Evolutionary conservation across 35 echinoderm and acorn worm genomes (phyloP).

Genomic region (Apostichopus japonicus): DNA sequence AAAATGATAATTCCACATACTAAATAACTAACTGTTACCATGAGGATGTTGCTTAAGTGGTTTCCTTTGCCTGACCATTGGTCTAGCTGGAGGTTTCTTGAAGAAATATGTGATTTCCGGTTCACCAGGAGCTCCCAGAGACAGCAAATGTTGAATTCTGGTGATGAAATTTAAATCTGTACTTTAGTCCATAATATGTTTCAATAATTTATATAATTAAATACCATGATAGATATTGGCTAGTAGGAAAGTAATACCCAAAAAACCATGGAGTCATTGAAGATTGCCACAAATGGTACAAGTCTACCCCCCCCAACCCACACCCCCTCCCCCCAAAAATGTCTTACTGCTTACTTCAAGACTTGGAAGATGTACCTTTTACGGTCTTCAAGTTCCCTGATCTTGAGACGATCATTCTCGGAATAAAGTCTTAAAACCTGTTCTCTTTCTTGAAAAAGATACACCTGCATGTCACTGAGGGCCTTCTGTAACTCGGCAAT

Average conservation of each 20-base stretch:
- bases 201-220: no score
- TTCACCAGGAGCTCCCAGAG: constrained; percentile 67
- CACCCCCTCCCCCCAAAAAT: no score
- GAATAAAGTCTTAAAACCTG: constrained; percentile 91
- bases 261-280: no score
- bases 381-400: constrained; percentile 92
- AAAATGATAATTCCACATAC: not conserved
- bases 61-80: constrained; percentile 77
- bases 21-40: constrained; percentile 48
- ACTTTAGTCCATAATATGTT: no score
- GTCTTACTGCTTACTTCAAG: no score
- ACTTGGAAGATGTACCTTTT: constrained; percentile 63
- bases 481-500: constrained; percentile 96
- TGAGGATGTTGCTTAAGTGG: constrained; percentile 84
- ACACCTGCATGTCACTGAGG: constrained; percentile 98
- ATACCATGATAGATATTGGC: no score
- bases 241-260: no score
- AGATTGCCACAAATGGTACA: no score
- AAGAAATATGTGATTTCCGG: constrained; percentile 96
- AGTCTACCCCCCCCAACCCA: no score
- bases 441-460: constrained; percentile 93
- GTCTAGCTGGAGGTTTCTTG: constrained; percentile 87
- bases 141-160: constrained; percentile 93
- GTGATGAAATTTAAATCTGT: not conserved
- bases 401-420: constrained; percentile 94